Base-by-base conservation (phyloP, 2,113 vertebrate genomes). In the Eretmochelys imbricata region DNA sequence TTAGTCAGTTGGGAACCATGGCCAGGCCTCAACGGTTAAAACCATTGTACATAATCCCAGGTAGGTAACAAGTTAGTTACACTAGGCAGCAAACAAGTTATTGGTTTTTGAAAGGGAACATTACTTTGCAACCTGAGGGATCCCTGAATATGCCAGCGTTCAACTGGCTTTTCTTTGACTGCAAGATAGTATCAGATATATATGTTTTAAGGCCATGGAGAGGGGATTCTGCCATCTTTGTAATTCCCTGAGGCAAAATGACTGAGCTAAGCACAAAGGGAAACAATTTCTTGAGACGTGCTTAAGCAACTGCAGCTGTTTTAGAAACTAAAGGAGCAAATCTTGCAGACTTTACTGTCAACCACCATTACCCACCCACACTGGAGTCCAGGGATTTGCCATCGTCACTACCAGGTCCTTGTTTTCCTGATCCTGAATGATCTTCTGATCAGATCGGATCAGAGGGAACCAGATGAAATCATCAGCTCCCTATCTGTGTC, bases 281-380 rank as follows among this genome's bases (percentile, higher is more conserved):
- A 48, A 78, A 29, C 6, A 12, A 78, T 78, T 42, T 46, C 17
- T 78, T 48, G 7, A 17, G 3, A 5, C 1, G 0, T 5, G 0
- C 25, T 25, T 50, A 72, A n/a, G 84, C 90, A 82, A 17, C 86
- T 80, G 2, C 69, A 22, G 31, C 46, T 5, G 3, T 22, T 8
- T 42, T 80, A 50, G 75, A 80, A 82, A 4, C n/a, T 69, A 49
- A 72, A 88, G 54, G 80, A 87, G 42, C 65, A 1, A 4, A 25
- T 69, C 88, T 49, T 75, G 4, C 20, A 10, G 24, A 48, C 75
- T 22, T 72, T 8, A 75, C 35, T 42, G n/a, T 24, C 20, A 75
- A 75, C 19, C 19, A 22, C n/a, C 9, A 75, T 75, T 42, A 1
- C 1, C 91, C 22, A 89, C 79, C 55, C 88, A 82, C 7, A 57